A percentile compares a stretch with the other conserved stretches of the same genome.
phyloP scores from a whole-genome alignment of 2,113 vertebrate genomes.

The Fulmarus glacialis region DNA sequence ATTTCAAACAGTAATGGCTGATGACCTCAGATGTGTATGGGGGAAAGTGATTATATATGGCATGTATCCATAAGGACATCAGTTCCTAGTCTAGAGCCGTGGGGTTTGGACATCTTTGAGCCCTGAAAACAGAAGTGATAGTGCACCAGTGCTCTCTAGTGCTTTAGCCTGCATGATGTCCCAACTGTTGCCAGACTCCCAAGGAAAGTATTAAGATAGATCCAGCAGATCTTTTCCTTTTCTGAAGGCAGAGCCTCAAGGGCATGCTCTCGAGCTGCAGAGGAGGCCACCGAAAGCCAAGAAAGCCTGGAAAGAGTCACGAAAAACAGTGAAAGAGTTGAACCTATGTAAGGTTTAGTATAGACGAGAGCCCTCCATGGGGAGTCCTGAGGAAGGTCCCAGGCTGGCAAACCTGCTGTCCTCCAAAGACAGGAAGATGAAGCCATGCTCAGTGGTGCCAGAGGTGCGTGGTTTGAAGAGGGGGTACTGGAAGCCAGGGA shows the following conservation, averaged over 20 bases:
- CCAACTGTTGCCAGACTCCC: neutral
- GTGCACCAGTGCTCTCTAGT: neutral
- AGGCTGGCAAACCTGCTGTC: neutral
- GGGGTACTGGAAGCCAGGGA: neutral
- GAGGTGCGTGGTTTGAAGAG: rapidly evolving
- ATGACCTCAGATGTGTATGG: neutral
- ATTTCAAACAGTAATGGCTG: neutral
- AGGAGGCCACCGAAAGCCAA: neutral
- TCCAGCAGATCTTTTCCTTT: neutral
- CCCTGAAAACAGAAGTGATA: neutral
- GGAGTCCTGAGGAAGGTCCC: neutral
- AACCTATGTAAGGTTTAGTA: neutral
- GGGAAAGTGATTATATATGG: rapidly evolving
- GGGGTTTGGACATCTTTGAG: neutral
- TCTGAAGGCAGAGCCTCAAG: neutral
- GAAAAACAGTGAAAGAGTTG: rapidly evolving
- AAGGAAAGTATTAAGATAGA: neutral
- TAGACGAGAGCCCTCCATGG: rapidly evolving
- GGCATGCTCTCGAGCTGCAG: neutral
- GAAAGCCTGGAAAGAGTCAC: neutral
- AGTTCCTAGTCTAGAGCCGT: rapidly evolving
- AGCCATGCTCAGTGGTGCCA: neutral
- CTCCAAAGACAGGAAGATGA: neutral
- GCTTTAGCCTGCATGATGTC: neutral
- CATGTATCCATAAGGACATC: neutral